Conservation (phyloP, 2,113 vertebrate genomes). For the Triplophysa dalaica region DNA sequence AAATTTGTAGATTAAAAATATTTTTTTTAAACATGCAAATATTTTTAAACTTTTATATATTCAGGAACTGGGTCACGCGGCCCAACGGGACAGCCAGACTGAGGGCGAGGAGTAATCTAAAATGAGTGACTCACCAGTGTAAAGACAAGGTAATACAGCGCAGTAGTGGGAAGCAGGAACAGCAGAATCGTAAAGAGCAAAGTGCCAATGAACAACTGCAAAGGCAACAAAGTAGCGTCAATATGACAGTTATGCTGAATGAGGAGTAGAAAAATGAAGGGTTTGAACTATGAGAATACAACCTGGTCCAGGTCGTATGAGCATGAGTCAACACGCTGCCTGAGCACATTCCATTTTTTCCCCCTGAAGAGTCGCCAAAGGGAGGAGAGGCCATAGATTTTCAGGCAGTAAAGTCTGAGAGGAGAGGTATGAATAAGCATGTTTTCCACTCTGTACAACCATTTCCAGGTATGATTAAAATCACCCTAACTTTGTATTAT, state of each 20-base stretch:
- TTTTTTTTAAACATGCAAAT: too few relatives aligned
- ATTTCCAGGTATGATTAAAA: neutral
- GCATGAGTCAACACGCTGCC: slow-evolving; percentile 95
- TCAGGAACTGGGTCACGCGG: neutral
- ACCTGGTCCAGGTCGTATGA: slow-evolving; percentile 98
- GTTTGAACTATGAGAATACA: neutral
- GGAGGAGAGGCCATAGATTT: slow-evolving; percentile 90
- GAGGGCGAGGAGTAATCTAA: neutral
- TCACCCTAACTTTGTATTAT: neutral
- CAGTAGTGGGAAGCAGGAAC: slow-evolving; percentile 93
- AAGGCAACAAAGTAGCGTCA: slow-evolving; percentile 15
- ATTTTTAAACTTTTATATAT: too few relatives aligned
- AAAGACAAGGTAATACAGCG: slow-evolving; percentile 96
- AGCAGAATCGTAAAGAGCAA: slow-evolving; percentile 93
- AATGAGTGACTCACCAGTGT: slow-evolving; percentile 82
- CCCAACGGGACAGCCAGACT: neutral
- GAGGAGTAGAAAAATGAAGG: neutral
- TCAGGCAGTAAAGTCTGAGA: slow-evolving; percentile 89
- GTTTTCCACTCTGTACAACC: neutral
- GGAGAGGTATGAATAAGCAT: slow-evolving; percentile 1
- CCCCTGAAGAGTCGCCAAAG: slow-evolving; percentile 97
- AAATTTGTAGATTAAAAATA: too few relatives aligned
- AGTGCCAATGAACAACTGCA: slow-evolving; percentile 92
- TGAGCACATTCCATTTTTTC: slow-evolving; percentile 97
- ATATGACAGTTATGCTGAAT: neutral